Base-by-base conservation (phyloP, 2,797 vertebrate species). In the Acrossocheilus wenchowensis region DNA sequence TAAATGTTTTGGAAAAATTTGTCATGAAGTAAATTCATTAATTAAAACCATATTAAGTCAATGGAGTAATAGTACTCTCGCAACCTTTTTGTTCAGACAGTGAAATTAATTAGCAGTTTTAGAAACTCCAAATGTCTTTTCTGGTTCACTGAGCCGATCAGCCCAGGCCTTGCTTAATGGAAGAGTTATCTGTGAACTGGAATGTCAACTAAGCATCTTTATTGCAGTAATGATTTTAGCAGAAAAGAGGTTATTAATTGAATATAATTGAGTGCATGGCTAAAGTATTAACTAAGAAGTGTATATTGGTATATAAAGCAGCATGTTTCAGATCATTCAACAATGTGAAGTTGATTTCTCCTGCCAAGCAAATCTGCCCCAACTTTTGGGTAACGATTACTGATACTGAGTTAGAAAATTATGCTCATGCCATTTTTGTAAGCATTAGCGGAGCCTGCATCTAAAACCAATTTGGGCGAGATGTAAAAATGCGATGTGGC, bases 171-270 rank as follows among this genome's bases (percentile, higher is more conserved):
- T 85, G 87, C 87, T 83, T 92, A 90, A 87, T 69, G 45, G 81
- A 81, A 79, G 77, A 81, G 81, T 77, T 81, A 79, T 86, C 86
- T 84, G 57, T 94, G 93, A 95, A 94, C 93, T 86, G 90, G 90
- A 94, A 84, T 93, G 92, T 95, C 93, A 93, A 91, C 93, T 94
- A 93, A 94, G 93, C 93, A 94, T 92, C 93, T 94, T 94, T 93
- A 90, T 89, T 89, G 84, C 52, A 30, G 36, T 88, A 90, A 92
- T 92, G 93, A 93, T 93, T 94, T 93, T 91, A 91, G 75, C 92
- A 93, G 90, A 93, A 93, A 93, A 86, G 91, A 91, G 93, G 89
- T 92, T 88, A 94, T 93, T 92, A 94, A 94, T 94, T 93, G 81
- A 90, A 91, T 93, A 84, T 87, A 91, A 91, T 90, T 92, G 87